Percentiles rank a stretch among this genome's conserved stretches.
Evolutionary conservation across 2,797 vertebrate genomes (phyloP).

Genomic region (Telmatherina bonti): DNA sequence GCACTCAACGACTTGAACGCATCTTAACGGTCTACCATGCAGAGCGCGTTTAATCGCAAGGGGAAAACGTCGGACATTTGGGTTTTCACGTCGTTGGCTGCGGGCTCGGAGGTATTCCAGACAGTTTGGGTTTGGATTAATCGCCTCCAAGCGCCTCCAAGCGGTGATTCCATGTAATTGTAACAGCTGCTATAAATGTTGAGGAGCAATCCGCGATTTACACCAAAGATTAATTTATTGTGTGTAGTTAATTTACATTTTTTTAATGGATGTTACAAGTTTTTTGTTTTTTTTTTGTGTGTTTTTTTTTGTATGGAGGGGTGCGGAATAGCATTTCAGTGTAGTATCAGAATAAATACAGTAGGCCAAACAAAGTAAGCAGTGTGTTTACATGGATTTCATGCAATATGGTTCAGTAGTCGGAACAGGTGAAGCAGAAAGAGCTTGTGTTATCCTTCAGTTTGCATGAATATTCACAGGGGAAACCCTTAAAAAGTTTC

Average conservation of each 20-base stretch:
- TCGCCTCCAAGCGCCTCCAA: background rate
- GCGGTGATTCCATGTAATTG: constrained; percentile 3
- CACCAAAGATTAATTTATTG: background rate
- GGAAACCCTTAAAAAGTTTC: background rate
- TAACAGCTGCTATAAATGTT: background rate
- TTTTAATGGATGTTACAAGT: too few species aligned
- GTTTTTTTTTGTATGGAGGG: too few species aligned
- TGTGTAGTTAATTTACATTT: too few species aligned
- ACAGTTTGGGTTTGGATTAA: background rate
- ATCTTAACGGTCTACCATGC: background rate
- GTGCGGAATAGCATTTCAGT: too few species aligned
- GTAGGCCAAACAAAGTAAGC: too few species aligned
- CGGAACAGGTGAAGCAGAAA: too few species aligned
- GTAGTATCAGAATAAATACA: too few species aligned
- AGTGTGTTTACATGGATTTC: too few species aligned
- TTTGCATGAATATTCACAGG: background rate
- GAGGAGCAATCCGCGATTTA: background rate
- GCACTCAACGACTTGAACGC: background rate
- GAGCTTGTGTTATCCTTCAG: background rate
- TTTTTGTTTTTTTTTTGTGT: too few species aligned
- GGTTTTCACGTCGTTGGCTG: fast-evolving
- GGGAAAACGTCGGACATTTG: constrained; percentile 7
- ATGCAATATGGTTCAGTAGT: background rate
- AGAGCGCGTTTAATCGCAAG: constrained; percentile 15
- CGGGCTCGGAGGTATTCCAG: background rate